Percentiles rank a stretch among this genome's conserved stretches.
These are phyloP conservation scores for Troides oblongomaculatus DNA, from an alignment of 2,888 invertebrate species.

Conservation along the genomic window DNA sequence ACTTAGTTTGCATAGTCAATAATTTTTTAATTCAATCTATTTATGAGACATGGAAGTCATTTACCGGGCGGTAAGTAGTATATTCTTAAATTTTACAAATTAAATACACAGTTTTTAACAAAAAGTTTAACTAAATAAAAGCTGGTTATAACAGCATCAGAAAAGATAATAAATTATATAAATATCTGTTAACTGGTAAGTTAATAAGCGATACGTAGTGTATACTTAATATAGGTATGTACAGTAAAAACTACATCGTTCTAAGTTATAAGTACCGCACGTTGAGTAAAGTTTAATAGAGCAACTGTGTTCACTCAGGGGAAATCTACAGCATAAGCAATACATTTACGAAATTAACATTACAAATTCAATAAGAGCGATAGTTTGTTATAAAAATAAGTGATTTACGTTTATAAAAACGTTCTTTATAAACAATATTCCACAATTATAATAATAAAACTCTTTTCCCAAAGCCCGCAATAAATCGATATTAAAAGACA, in stretches of 20 bases:
- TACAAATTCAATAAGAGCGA: conserved; percentile 27
- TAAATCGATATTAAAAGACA: too few relatives aligned
- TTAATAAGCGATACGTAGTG: not conserved
- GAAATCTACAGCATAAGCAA: conserved; percentile 27
- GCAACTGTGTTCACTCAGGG: conserved; percentile 25
- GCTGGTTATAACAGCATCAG: not conserved
- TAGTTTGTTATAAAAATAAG: conserved; percentile 11
- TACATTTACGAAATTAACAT: conserved; percentile 26
- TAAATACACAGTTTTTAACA: too few relatives aligned
- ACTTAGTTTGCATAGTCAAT: too few relatives aligned
- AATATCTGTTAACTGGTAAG: not conserved
- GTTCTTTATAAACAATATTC: not conserved
- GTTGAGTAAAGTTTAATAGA: conserved; percentile 28
- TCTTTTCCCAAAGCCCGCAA: not conserved
- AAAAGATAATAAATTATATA: not conserved
- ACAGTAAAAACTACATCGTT: conserved; percentile 4
- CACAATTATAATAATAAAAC: not conserved
- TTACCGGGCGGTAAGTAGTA: too few relatives aligned
- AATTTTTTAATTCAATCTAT: too few relatives aligned
- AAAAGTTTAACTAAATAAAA: too few relatives aligned
- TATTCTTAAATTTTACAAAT: too few relatives aligned
- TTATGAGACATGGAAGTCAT: too few relatives aligned
- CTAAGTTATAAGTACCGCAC: conserved; percentile 13
- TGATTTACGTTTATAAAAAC: not conserved
- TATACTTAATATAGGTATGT: not conserved